A percentile compares a stretch with the other conserved stretches of the same genome.
phyloP scores from a whole-genome alignment of 2,113 vertebrate species.

The Stomatorhinus ivindoensis region DNA sequence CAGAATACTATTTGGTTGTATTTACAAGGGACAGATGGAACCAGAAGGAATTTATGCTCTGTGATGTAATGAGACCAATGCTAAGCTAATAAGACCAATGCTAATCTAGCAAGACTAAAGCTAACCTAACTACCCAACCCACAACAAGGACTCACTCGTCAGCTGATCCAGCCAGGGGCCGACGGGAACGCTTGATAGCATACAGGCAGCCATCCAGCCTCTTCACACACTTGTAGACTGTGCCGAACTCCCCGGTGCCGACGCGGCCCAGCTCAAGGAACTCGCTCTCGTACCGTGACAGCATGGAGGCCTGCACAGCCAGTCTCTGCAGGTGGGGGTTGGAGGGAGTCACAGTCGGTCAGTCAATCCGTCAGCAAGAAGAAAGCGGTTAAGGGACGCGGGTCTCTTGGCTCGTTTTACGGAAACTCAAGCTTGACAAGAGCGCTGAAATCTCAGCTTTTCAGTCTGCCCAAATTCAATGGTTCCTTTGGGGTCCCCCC shows the following conservation, averaged over 20 bases:
- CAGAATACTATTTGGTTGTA: neutral
- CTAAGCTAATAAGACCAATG: neutral
- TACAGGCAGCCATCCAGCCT: conserved; percentile 92
- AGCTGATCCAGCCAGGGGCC: conserved; percentile 69
- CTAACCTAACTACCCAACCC: neutral
- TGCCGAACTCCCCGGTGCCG: conserved; percentile 84
- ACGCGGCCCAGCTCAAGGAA: conserved; percentile 88
- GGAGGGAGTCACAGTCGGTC: neutral
- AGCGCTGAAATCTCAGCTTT: neutral
- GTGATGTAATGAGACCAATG: neutral
- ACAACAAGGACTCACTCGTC: conserved; percentile 77
- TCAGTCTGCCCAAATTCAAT: neutral
- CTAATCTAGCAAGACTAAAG: neutral
- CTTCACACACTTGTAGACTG: conserved; percentile 92
- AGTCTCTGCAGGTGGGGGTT: conserved; percentile 60
- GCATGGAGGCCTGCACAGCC: conserved; percentile 73
- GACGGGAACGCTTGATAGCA: conserved; percentile 83
- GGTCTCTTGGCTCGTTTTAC: neutral
- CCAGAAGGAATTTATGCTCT: neutral
- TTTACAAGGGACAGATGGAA: neutral
- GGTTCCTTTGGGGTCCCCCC: neutral
- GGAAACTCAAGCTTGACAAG: conserved; percentile 16
- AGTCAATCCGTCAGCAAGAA: conserved; percentile 15
- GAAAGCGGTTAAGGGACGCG: conserved; percentile 25
- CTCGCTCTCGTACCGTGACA: conserved; percentile 87